Base-by-base conservation (phyloP, 1,140 invertebrate species). In the Orussus abietinus region DNA sequence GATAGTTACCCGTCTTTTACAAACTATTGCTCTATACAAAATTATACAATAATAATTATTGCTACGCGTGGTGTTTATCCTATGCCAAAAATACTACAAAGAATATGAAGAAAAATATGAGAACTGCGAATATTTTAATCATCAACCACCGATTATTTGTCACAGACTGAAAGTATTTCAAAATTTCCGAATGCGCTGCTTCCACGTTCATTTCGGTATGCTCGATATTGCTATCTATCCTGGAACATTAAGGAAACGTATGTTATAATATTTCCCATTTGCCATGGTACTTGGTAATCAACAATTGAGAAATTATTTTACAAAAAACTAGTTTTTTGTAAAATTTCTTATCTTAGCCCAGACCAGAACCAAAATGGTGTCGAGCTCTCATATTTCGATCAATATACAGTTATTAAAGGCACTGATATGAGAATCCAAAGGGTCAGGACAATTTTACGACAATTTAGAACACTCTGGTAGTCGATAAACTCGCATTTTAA, bases 61-160 rank as follows among this genome's bases (percentile, higher is more conserved):
- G 19, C 15, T n/a, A 15, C 14, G 20, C 12, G 20, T 38, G 5
- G 18, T 38, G 15, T 7, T 11, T 45, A 25, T 22, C 28, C 65
- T 82, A 92, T 57, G 88, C 84, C 74, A 92, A 74, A 75, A 99
- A 97, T 55, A 99, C 83, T 66, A 98, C 86, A 80, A 99, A 99
- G 66, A 99, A 92, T 66, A 99, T 87, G 70, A 99, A 98, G 79
- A 99, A 99, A 64, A 98, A 88, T 78, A 99, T 96, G 17, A 99
- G 77, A 36, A 99, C 90, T 38, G 85, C 96, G 77, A 99, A 99
- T 45, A 99, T 88, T 81, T 99, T 99, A 55, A 99, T 90, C 93
- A 99, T 99, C 7, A 99, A 78, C 90, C 95, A 98, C 56, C 96
- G 81, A 76, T 99, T 99, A 29, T 89, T 94, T 7, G 93, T 91